These are phyloP conservation scores for Halichondria panicea DNA, from an alignment of 37 sponge, comb jelly and placozoan species.

Conservation along the genomic window DNA sequence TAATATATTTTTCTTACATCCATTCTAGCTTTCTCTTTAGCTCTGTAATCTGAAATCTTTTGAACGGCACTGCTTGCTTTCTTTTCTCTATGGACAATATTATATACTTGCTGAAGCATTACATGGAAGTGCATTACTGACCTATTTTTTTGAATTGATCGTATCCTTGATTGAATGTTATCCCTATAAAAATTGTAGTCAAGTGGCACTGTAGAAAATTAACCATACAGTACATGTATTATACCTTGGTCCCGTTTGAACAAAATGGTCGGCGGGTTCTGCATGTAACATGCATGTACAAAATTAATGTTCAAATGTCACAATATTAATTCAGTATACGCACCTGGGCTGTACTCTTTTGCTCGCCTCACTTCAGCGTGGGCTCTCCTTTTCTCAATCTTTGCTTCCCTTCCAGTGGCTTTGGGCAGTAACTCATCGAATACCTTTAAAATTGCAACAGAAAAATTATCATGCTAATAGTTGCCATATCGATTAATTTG, in stretches of 20 bases:
- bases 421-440: conserved; percentile 86
- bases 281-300: too few species aligned
- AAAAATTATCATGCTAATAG: too few species aligned
- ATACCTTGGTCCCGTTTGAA: background rate
- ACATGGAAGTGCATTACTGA: too few species aligned
- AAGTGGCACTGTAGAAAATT: background rate
- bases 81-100: conserved; percentile 48
- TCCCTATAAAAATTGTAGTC: background rate
- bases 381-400: conserved; percentile 71
- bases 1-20: conserved; percentile 29
- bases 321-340: too few species aligned
- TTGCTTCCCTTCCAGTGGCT: conserved; percentile 80
- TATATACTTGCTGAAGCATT: too few species aligned
- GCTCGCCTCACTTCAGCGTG: conserved; percentile 60
- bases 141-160: conserved; percentile 12
- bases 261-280: background rate
- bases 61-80: conserved; percentile 57
- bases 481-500: too few species aligned
- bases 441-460: conserved; percentile 45
- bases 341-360: conserved; percentile 84
- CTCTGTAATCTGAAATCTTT: conserved; percentile 72
- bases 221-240: background rate
- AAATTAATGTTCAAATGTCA: too few species aligned
- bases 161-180: conserved; percentile 19
- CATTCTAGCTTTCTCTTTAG: conserved; percentile 72